Evolutionary conservation across 2,888 invertebrate genomes (phyloP), one percentile per base, ranked within the genome.

Genomic region (Morpho deidamia): DNA sequence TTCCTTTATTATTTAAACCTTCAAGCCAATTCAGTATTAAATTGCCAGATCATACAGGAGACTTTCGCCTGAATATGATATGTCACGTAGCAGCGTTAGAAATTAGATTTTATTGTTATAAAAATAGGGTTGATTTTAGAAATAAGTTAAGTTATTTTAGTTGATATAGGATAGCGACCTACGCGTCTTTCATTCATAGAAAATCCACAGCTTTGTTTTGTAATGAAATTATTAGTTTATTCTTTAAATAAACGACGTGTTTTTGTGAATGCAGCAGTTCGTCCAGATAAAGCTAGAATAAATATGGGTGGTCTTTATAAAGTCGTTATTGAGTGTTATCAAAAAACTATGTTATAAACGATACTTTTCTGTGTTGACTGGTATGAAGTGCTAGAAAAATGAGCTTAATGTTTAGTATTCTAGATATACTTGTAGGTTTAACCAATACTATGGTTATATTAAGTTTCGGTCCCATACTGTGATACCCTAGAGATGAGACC

Each of bases 141-240:
- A 56, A 55, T 61, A 64, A 55, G 55, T 49, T 41, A 10, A 23
- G 23, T 42, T 54, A 39, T 41, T 44, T 68, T 49, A 48, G 60
- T 67, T 61, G 80, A 83, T 84, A 74, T 74, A 71, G 78, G 81
- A 87, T 85, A 78, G 66, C 71, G 58, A 58, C 88, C 88, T 76
- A 87, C 88, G 74, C 84, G 70, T 5, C 74, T 84, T 86, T 84
- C 84, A 77, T 85, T 83, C 78, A 79, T 83, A 78, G 79, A 69
- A 78, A 79, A 76, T 74, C 72, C 76, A 74, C 74, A 74, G 71
- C 78, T 82, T 86, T 83, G 83, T 86, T 82, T 84, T 81, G 81
- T 81, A 82, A 86, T 83, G 78, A 83, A 86, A 83, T 79, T 79
- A 83, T 86, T 78, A 72, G 74, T 78, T 72, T 81, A 81, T 83